Evolutionary conservation across 92 coral and sea anemone species (phyloP).

Genomic region (Chrysogorgia sp.): DNA sequence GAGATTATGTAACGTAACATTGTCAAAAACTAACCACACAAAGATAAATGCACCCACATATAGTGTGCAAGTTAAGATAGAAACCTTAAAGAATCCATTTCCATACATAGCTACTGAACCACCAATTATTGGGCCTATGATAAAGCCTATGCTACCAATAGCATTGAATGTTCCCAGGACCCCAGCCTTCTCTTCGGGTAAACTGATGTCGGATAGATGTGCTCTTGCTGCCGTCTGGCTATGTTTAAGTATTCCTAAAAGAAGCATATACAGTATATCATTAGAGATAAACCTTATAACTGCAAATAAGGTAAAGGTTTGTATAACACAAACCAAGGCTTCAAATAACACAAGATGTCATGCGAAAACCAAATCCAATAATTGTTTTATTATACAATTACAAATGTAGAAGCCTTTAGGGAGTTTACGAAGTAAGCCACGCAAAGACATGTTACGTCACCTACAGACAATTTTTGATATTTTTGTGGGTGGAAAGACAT

Average conservation of each 20-base stretch:
- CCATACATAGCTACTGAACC: constrained; percentile 90
- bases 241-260: constrained; percentile 87
- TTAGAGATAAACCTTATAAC: too few relatives aligned
- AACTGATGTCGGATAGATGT: constrained; percentile 79
- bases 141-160: constrained; percentile 84
- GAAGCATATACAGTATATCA: neutral
- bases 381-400: too few relatives aligned
- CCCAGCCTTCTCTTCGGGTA: constrained; percentile 70
- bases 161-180: constrained; percentile 94
- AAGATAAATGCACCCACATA: constrained; percentile 67
- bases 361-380: too few relatives aligned
- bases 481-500: too few relatives aligned
- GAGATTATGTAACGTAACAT: neutral
- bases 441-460: too few relatives aligned
- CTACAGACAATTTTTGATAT: too few relatives aligned
- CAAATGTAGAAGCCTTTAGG: too few relatives aligned
- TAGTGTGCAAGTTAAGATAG: constrained; percentile 63
- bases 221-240: constrained; percentile 84
- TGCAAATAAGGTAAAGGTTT: neutral
- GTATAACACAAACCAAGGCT: too few relatives aligned
- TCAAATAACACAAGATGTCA: too few relatives aligned
- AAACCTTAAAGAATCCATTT: constrained; percentile 79
- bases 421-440: too few relatives aligned
- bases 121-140: constrained; percentile 92
- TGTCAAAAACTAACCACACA: constrained; percentile 70